Conservation (phyloP, 2,888 invertebrate genomes). For the Griposia aprilina region DNA sequence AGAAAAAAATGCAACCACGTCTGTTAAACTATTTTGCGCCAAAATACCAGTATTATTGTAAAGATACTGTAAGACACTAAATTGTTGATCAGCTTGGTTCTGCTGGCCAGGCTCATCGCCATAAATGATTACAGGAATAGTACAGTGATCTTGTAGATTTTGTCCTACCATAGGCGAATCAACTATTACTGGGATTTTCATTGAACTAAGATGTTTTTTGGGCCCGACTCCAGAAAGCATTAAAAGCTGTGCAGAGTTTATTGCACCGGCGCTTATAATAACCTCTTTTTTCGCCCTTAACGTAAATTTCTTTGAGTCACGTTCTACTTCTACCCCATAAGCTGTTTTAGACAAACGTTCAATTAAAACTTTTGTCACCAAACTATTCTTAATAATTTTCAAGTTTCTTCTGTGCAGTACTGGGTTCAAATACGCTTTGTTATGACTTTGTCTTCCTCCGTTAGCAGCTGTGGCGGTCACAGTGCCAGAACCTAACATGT, state of each 20-base stretch:
- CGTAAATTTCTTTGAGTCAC: slow-evolving; percentile 72
- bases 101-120: slow-evolving; percentile 74
- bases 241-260: slow-evolving; percentile 88
- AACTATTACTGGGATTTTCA: slow-evolving; percentile 80
- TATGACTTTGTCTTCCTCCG: slow-evolving; percentile 90
- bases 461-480: slow-evolving; percentile 84
- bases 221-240: slow-evolving; percentile 89
- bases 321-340: slow-evolving; percentile 78
- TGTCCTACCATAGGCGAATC: slow-evolving; percentile 87
- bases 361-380: slow-evolving; percentile 56
- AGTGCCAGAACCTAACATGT: slow-evolving; percentile 87
- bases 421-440: slow-evolving; percentile 87
- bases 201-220: slow-evolving; percentile 77
- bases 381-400: slow-evolving; percentile 71
- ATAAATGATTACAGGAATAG: slow-evolving; percentile 80
- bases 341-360: slow-evolving; percentile 19
- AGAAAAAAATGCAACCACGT: slow-evolving; percentile 83
- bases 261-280: slow-evolving; percentile 85
- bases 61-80: slow-evolving; percentile 86
- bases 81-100: slow-evolving; percentile 69
- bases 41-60: slow-evolving; percentile 88
- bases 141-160: slow-evolving; percentile 89
- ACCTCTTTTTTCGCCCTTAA: slow-evolving; percentile 81
- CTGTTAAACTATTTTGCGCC: slow-evolving; percentile 87
- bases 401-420: slow-evolving; percentile 74